Base-by-base conservation (phyloP, 2,113 vertebrate species). In the Ophiodon elongatus region DNA sequence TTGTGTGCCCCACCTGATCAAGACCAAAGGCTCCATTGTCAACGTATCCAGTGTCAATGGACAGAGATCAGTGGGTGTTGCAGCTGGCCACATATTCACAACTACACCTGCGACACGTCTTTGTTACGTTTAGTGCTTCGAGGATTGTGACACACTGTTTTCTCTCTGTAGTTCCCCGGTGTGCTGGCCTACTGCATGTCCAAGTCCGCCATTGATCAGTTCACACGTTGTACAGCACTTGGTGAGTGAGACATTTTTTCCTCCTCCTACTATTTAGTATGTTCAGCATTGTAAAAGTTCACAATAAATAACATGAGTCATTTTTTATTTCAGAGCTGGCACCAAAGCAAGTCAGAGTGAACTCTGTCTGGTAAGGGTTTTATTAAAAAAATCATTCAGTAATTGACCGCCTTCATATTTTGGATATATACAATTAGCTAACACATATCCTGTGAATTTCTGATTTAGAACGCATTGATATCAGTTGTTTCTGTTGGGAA, bases 141-240 rank as follows among this genome's bases (percentile, higher is more conserved):
- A n/a, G n/a, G n/a, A n/a, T n/a, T n/a, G n/a, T n/a, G n/a, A n/a
- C n/a, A n/a, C n/a, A 4, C 33, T 27, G 15, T 50, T 66, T 17
- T 76, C 29, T 65, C 62, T 73, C 68, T 76, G 9, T 52, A 96
- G 96, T 96, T 96, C 68, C 94, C 95, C 27, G 95, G 95, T 19
- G 96, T 96, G 31, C 86, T 96, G 73, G 94, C 96, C 19, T 96
- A 96, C 67, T 96, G 96, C 81, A 95, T 96, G 94, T 96, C 96
- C 27, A 96, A 96, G 79, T 94, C 96, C 0, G 96, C 96, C 37
- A 94, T 96, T n/a, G 96, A 96, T 86, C 96, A 96, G 83, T 95
- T 96, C 60, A 96, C 96, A 33, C 76, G 95, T 14, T 96, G 96
- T 31, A 57, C 77, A 41, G 96, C 96, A 7, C 92, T 96, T 0